Base-by-base conservation (phyloP, 2,797 vertebrate genomes). In the Fundulus diaphanus region DNA sequence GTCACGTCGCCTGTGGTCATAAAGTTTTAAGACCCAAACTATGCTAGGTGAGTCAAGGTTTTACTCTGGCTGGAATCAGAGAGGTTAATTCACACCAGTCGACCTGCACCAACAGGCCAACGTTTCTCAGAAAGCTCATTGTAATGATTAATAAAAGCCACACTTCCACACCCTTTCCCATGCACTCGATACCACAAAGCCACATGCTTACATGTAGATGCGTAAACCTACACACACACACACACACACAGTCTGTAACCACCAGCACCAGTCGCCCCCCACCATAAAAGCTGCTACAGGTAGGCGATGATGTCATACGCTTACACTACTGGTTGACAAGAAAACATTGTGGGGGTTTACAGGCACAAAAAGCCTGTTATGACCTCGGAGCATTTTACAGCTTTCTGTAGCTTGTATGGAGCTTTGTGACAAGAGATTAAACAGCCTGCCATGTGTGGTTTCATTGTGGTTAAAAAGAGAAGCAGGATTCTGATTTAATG, bases 231-330 rank as follows among this genome's bases (percentile, higher is more conserved):
- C 76, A 61, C 46, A 40, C 70, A 42, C 78, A 78, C n/a, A n/a
- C 70, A 35, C 44, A 42, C 40, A 72, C 56, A 73, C 59, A 31
- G 71, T 48, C 42, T 70, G 78, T 82, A 83, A 78, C 61, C 63
- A 68, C 61, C 87, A 80, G 83, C 80, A 84, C 76, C 56, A 69
- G 83, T 92, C 91, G 92, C 83, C 83, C 87, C 76, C 20, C 56
- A 72, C 73, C 73, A 33, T 85, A 77, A 92, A 89, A 83, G 68
- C 87, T 88, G 81, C 80, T 78, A 77, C 87, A 89, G 90, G 89
- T 93, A 74, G 82, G 82, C 80, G 69, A 57, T 94, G 91, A 94
- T 88, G 91, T 94, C 91, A 94, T 88, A 1, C 33, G 69, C 70
- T 78, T 77, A 57, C 63, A 73, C 74, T 79, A 66, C 73, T 61